A percentile compares a stretch with the other conserved stretches of the same genome.
Conservation (phyloP, 2,888 invertebrate species). For the Patella depressa region DNA sequence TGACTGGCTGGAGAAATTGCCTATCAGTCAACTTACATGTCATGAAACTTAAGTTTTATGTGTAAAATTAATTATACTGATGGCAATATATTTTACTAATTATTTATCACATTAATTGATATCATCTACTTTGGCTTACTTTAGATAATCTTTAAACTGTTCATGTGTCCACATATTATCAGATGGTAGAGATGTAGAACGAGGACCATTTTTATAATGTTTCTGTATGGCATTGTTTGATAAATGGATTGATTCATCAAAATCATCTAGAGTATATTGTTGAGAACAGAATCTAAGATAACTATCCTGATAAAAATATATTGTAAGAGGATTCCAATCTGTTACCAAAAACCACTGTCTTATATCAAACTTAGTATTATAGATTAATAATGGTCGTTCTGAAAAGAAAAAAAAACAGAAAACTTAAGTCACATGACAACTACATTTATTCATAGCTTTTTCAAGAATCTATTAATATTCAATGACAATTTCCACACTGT, state of each 20-base stretch:
- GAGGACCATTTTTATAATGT: conserved; percentile 79
- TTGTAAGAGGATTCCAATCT: conserved; percentile 88
- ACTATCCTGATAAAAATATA: conserved; percentile 95
- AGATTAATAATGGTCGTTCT: conserved; percentile 90
- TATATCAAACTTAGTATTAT: conserved; percentile 94
- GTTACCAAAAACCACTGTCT: conserved; percentile 96
- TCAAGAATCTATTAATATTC: too few species aligned
- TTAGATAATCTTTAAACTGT: conserved; percentile 80
- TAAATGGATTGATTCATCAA: conserved; percentile 88
- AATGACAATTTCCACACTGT: not conserved
- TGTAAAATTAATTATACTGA: too few species aligned
- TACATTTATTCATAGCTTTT: too few species aligned
- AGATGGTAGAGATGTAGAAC: conserved; percentile 75
- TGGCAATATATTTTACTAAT: too few species aligned
- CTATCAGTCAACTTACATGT: too few species aligned
- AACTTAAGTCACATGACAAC: too few species aligned
- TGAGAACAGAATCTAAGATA: conserved; percentile 89
- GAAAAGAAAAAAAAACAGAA: conserved; percentile 72
- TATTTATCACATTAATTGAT: too few species aligned
- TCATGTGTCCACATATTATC: conserved; percentile 89
- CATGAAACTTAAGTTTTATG: too few species aligned
- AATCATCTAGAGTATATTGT: conserved; percentile 84
- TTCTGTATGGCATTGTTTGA: conserved; percentile 95
- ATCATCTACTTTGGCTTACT: conserved; percentile 71
- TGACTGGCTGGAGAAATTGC: too few species aligned